Conservation (phyloP, 2,888 invertebrate species). For the Melinopterus prodromus region DNA sequence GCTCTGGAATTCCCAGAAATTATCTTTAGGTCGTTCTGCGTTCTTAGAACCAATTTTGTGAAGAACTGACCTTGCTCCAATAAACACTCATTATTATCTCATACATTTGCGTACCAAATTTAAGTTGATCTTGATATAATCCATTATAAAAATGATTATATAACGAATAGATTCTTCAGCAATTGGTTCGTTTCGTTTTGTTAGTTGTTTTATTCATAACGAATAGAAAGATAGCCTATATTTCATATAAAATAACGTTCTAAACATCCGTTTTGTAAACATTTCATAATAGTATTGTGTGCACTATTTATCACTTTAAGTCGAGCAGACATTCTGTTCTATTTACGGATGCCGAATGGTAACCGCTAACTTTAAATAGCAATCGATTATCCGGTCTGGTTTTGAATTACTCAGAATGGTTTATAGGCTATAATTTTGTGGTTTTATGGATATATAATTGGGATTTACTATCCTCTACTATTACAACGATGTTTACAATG, state of each 20-base stretch:
- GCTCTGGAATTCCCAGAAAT: neutral
- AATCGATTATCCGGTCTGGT: neutral
- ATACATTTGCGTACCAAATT: neutral
- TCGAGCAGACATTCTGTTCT: neutral
- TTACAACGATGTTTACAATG: neutral
- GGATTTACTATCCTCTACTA: neutral
- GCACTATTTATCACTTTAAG: neutral
- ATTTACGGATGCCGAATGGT: neutral
- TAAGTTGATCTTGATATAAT: neutral
- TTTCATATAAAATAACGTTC: neutral
- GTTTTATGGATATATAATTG: neutral
- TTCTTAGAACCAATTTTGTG: neutral
- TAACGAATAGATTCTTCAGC: no score
- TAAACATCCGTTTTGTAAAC: neutral
- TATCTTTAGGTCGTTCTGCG: neutral
- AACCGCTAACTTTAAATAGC: neutral
- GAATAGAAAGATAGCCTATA: neutral
- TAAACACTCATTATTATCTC: neutral
- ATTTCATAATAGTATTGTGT: neutral
- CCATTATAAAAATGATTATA: neutral
- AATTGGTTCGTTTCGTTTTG: no score
- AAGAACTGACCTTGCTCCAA: neutral
- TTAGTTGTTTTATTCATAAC: no score
- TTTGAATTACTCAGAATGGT: neutral
- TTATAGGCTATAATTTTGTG: neutral